These are phyloP conservation scores for Xyliphius kryptos DNA, from an alignment of 2,113 vertebrate species.

Conservation along the genomic window DNA sequence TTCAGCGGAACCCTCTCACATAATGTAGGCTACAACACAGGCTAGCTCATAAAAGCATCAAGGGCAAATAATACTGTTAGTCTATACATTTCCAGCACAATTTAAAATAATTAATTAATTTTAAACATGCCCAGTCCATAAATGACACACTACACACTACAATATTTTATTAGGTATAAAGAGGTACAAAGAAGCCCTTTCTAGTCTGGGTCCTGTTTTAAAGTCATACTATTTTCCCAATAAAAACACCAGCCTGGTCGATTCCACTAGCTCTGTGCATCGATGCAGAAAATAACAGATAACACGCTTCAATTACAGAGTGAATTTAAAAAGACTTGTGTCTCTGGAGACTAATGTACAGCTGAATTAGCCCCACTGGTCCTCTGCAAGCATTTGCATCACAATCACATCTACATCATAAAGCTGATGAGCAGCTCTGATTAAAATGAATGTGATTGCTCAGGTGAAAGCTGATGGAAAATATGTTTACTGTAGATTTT, in stretches of 20 bases:
- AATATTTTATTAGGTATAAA: too few relatives aligned
- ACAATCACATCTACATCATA: constrained; percentile 62
- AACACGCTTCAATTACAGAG: constrained; percentile 74
- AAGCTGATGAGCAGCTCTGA: constrained; percentile 39
- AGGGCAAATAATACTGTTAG: too few relatives aligned
- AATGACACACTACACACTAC: too few relatives aligned
- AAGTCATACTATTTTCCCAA: neutral
- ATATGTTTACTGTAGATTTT: too few relatives aligned
- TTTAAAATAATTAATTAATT: too few relatives aligned
- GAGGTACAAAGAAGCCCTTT: too few relatives aligned
- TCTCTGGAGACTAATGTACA: constrained; percentile 53
- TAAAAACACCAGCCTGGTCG: constrained; percentile 28
- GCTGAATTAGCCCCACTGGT: constrained; percentile 53
- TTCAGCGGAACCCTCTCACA: constrained; percentile 19
- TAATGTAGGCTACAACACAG: too few relatives aligned
- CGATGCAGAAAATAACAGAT: constrained; percentile 80
- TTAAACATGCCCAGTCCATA: too few relatives aligned
- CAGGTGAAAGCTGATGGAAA: too few relatives aligned
- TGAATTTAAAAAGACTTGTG: constrained; percentile 66
- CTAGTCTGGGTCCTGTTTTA: neutral
- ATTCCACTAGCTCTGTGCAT: constrained; percentile 61
- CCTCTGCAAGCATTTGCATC: constrained; percentile 70
- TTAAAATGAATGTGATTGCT: too few relatives aligned
- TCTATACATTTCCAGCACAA: too few relatives aligned
- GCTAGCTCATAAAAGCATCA: too few relatives aligned